Base-by-base conservation (phyloP, 2,113 vertebrate genomes). In the Anseranas semipalmata region DNA sequence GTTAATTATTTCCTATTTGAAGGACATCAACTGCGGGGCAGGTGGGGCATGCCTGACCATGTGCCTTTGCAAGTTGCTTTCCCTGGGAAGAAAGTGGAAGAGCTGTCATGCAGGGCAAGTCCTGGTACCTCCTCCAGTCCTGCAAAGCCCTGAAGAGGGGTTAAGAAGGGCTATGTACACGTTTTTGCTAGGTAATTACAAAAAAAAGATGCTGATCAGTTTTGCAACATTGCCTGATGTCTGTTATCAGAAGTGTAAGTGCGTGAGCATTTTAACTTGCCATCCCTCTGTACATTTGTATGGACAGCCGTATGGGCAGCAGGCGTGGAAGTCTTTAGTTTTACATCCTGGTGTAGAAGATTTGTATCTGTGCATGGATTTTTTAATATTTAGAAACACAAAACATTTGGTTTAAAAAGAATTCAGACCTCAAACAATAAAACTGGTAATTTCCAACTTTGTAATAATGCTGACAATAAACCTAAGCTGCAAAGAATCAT, bases 341-440 rank as follows among this genome's bases (percentile, higher is more conserved):
- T 59, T 35, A 43, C 33, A 55, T 3, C 4, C 25, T 15, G 8
- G 13, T 20, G 8, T 21, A 32, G 37, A 22, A 25, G 11, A 39
- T 35, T 24, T 30, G 6, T 16, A 14, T 0, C 1, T 7, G 4
- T 1, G 1, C 21, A 20, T 6, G 8, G 7, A 7, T 19, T 33
- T 24, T 39, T 46, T n/a, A 30, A 28, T 48, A 72, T 8, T 25
- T 14, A 72, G 43, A 65, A 89, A 71, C 18, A 48, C 43, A 12
- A 53, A 66, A 20, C 1, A 24, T 9, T 21, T 22, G 5, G 20
- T 43, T 37, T 78, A 41, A 21, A 55, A 7, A 37, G 58, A 28
- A 59, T 27, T 52, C 5, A 4, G 11, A 21, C 35, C 18, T 56
- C 43, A 39, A 62, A n/a, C 16, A 92, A 9, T 7, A 53, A 35